Evolutionary conservation across 2,113 vertebrate species (phyloP), one percentile per base, ranked within the genome.

Genomic region (Prunella fulvescens): DNA sequence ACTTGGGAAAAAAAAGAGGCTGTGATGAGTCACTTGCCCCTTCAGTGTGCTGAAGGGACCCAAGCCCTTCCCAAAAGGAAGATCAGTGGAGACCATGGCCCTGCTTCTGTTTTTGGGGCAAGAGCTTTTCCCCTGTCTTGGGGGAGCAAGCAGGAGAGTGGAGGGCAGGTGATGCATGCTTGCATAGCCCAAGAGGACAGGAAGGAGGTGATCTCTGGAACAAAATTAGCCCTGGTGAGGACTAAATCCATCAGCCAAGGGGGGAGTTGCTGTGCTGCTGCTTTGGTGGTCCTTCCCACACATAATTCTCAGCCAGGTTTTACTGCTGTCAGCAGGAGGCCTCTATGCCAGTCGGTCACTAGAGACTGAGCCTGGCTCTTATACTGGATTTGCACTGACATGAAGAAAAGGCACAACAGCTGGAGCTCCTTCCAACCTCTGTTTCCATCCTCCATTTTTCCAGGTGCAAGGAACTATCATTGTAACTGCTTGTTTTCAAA

Each of bases 401-500:
- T 26, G 47, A 94, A 79, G 78, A 23, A 64, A 66, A 86, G 12
- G 39, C 26, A 76, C n/a, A 48, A 11, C n/a, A 84, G 23, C 54
- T 81, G 37, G 19, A 92, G 12, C 40, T 53, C 42, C 28, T 77
- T 78, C 44, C 76, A 85, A 37, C 37, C 35, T 86, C 81, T 87
- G 40, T 19, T 25, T 19, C 57, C 47, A 85, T 64, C 24, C 33
- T 92, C 53, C 13, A 2, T 88, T 54, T 83, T 86, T 95, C 31
- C 88, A 99, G 99, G 93, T 99, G 64, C 99, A 99, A 97, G 99
- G 99, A 10, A 98, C 99, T 56, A 97, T 99, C 81, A 99, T 99
- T 96, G 98, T 99, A 57, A 98, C 98, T 56, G 99, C 99, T 60
- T 98, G 99, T 69, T 99, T 99, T 96, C 99, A 99, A 92, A 98